Evolutionary conservation across 2,113 vertebrate genomes (phyloP).

Genomic region (Turdus rufiventris): DNA sequence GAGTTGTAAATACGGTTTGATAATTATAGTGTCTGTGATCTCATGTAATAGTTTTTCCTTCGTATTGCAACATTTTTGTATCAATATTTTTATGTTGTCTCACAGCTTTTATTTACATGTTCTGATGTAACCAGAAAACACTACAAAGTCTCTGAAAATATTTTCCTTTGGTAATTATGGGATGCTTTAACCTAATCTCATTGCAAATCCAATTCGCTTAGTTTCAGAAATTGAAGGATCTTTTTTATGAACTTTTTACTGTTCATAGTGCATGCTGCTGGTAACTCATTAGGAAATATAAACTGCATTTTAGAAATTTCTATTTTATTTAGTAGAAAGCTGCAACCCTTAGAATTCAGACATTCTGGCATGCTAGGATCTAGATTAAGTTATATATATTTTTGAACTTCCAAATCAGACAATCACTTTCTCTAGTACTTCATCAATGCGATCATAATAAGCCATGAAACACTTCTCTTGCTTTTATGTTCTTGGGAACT

Average conservation of each 20-base stretch:
- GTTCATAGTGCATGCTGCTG: neutral
- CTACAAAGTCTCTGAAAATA: neutral
- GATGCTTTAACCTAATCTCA: neutral
- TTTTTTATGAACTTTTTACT: neutral
- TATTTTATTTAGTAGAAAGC: neutral
- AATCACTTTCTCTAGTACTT: neutral
- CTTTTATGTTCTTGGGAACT: neutral
- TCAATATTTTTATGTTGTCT: conserved; percentile 25
- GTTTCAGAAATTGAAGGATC: neutral
- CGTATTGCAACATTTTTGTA: neutral
- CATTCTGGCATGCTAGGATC: accelerated
- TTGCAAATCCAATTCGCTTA: neutral
- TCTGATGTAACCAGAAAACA: neutral
- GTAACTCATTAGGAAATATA: neutral
- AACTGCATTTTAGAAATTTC: neutral
- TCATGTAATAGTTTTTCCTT: conserved; percentile 33
- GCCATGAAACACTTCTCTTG: neutral
- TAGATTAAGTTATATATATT: neutral
- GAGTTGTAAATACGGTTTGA: neutral
- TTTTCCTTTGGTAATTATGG: neutral
- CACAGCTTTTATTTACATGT: neutral
- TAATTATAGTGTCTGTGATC: conserved; percentile 39
- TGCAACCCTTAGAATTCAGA: neutral
- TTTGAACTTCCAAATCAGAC: neutral
- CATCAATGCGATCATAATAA: neutral